Base-by-base conservation (phyloP, 2,113 vertebrate species). In the Menidia beryllina region DNA sequence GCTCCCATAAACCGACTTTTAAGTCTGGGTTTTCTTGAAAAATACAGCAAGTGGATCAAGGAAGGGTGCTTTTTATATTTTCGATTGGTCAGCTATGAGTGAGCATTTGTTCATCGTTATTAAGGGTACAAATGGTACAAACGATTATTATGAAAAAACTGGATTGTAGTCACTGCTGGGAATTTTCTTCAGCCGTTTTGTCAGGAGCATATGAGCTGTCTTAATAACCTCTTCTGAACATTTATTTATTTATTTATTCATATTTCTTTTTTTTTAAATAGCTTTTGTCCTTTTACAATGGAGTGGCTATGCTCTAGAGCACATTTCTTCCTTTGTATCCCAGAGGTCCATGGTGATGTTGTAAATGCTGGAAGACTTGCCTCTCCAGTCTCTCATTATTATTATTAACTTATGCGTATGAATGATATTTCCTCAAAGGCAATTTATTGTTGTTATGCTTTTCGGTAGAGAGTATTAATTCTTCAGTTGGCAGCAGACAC, bases 381-480 rank as follows among this genome's bases (percentile, higher is more conserved):
- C 62, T 48, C 50, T 61, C 55, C 17, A 69, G 21, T 17, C 47
- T 62, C 50, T 50, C 57, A 5, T 45, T 19, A 5, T 72, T 26
- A 41, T 43, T 6, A 49, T 41, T 55, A 39, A 65, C 27, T 11
- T 55, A 17, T 65, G 48, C 27, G 20, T 38, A n/a, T 26, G 11
- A 62, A 20, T 47, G 30, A 48, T 9, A 54, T 78, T 65, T 75
- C 34, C 62, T 51, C 48, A 51, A n/a, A 55, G 24, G 19, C 4
- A 66, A 65, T 65, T 34, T 27, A 69, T 83, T n/a, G 48, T 57
- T 27, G 41, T 62, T 72, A 14, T 48, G 27, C 41, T 60, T 19
- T 45, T 60, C 21, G 55, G 19, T 60, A 63, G 30, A 54, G 54
- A 12, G 13, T 58, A 25, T 49, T 26, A 68, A 25, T 69, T 73